Evolutionary conservation across 2,888 invertebrate species (phyloP).

Genomic region (Marronus borbonicus): DNA sequence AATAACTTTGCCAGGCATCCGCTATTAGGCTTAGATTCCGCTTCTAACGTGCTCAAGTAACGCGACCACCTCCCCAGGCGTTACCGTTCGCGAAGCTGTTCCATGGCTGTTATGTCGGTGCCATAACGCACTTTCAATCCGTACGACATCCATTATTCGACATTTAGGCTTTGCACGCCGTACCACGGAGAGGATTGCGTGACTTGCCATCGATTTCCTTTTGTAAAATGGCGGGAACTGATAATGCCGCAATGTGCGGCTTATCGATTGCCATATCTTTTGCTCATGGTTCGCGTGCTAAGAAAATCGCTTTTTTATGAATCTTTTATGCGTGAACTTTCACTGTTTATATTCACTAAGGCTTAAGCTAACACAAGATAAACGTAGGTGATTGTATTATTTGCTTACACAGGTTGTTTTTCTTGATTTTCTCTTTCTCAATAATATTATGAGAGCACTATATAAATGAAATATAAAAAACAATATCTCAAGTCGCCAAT

Average conservation of each 20-base stretch:
- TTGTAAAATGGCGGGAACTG: slow-evolving; percentile 40
- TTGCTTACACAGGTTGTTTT: neutral
- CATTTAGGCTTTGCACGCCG: slow-evolving; percentile 16
- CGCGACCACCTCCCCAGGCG: neutral
- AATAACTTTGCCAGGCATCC: slow-evolving; percentile 45
- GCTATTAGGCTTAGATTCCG: slow-evolving; percentile 33
- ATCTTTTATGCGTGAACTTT: slow-evolving; percentile 2
- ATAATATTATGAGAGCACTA: no score
- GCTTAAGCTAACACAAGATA: slow-evolving; percentile 13
- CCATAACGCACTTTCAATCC: slow-evolving; percentile 14
- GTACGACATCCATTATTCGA: slow-evolving; percentile 38
- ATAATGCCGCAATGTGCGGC: neutral
- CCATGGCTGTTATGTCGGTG: neutral
- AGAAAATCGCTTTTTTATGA: slow-evolving; percentile 22
- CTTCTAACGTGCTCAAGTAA: neutral
- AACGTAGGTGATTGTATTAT: neutral
- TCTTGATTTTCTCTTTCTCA: no score
- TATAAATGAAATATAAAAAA: no score
- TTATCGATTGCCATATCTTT: slow-evolving; percentile 23
- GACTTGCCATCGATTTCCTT: slow-evolving; percentile 21
- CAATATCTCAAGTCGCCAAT: no score
- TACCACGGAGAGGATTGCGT: neutral
- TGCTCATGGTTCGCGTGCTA: slow-evolving; percentile 11
- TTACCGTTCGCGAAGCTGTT: neutral
- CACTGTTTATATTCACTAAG: slow-evolving; percentile 2